Conservation (phyloP, 2,797 vertebrate species). For the Xiphorhynchus erythropygius region DNA sequence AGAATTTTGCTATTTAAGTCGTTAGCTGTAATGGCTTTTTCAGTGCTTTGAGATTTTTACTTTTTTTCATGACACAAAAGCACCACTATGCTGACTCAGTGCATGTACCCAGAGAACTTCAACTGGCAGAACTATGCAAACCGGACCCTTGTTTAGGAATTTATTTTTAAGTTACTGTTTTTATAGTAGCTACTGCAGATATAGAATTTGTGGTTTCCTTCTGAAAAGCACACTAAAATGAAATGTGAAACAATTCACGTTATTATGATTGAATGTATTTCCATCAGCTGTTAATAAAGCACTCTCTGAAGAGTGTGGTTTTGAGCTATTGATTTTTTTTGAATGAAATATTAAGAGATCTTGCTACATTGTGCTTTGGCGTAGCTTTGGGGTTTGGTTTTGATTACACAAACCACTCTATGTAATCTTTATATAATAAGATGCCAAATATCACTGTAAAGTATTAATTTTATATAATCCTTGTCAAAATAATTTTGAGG, state of each 20-base stretch:
- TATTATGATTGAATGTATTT: not conserved
- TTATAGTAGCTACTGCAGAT: not conserved
- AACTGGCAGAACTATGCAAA: not conserved
- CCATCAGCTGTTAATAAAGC: not conserved
- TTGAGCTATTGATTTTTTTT: not conserved
- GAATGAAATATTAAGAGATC: not conserved
- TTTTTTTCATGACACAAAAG: not conserved
- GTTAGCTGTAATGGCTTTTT: not conserved
- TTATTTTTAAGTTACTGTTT: not conserved
- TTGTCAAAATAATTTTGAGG: not conserved
- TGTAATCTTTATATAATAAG: not conserved
- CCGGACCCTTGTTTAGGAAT: not conserved
- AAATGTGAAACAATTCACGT: not conserved
- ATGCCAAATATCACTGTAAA: not conserved
- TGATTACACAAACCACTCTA: not conserved
- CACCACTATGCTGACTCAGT: not conserved
- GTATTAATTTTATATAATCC: not conserved
- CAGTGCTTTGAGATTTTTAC: not conserved
- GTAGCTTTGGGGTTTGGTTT: not conserved
- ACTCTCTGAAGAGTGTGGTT: constrained; percentile 1
- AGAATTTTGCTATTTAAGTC: not conserved
- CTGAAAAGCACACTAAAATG: not conserved
- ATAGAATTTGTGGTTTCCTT: not conserved
- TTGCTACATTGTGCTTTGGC: not conserved
- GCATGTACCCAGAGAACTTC: not conserved